A percentile compares a stretch with the other conserved stretches of the same genome.
Conservation (phyloP, 2,113 vertebrate genomes). For the Dasyprocta punctata region DNA sequence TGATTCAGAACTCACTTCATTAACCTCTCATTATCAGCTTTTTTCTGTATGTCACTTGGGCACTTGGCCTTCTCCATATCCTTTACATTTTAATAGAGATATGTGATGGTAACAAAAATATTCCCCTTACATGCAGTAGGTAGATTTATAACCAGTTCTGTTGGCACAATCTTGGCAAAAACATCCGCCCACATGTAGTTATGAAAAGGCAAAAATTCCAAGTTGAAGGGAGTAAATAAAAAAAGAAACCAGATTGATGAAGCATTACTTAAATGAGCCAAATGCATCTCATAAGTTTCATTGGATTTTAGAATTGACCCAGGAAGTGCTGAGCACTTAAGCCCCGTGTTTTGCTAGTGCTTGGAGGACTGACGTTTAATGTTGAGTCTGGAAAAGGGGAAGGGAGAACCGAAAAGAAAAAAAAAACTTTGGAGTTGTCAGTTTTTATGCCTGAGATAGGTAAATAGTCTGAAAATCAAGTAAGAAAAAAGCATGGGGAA, state of each 20-base stretch:
- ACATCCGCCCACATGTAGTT: not conserved
- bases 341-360: not conserved
- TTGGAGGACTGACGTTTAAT: not conserved
- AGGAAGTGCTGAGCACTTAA: not conserved
- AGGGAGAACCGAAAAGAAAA: not conserved
- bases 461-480: not conserved
- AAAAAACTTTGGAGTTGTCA: constrained; percentile 3
- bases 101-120: constrained; percentile 12
- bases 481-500: not conserved
- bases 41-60: not conserved
- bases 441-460: not conserved
- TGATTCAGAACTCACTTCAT: not conserved
- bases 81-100: constrained; percentile 34
- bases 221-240: constrained; percentile 29
- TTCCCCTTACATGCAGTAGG: not conserved
- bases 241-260: not conserved
- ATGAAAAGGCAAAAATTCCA: constrained; percentile 38
- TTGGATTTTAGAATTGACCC: not conserved
- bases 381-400: not conserved
- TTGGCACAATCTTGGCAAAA: not conserved
- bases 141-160: constrained; percentile 25
- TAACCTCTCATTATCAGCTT: constrained; percentile 14
- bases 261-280: not conserved
- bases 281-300: not conserved
- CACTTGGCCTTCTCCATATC: not conserved